Evolutionary conservation across 1,140 invertebrate genomes (phyloP).

Genomic region (Leptonema lineaticorne): DNA sequence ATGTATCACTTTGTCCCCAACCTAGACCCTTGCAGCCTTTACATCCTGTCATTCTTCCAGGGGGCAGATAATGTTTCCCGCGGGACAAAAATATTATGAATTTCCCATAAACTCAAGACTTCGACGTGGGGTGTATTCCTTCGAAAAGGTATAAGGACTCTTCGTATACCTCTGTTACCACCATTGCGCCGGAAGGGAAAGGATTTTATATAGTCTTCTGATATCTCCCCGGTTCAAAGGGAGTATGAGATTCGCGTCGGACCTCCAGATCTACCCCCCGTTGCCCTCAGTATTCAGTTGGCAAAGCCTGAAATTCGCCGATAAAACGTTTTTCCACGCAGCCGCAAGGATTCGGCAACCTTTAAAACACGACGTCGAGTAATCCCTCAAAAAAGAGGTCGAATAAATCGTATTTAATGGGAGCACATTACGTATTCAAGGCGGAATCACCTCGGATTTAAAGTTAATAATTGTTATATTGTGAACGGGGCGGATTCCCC

Average conservation of each 20-base stretch:
- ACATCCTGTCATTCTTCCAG: slow-evolving; percentile 19
- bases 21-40: too few species aligned
- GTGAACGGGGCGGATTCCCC: not conserved
- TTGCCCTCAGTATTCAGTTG: not conserved
- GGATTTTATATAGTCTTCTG: too few species aligned
- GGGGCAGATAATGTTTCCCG: slow-evolving; percentile 13
- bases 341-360: too few species aligned
- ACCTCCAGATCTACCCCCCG: not conserved
- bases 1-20: slow-evolving; percentile 29
- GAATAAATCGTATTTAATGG: slow-evolving; percentile 13
- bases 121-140: not conserved
- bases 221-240: too few species aligned
- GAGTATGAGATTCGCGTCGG: not conserved
- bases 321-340: slow-evolving; percentile 2
- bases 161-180: not conserved
- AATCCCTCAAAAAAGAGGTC: slow-evolving; percentile 11
- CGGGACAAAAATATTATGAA: slow-evolving; percentile 26
- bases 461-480: slow-evolving; percentile 8
- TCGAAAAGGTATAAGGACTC: too few species aligned
- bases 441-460: not conserved
- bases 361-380: not conserved
- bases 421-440: not conserved
- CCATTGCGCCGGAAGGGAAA: not conserved
- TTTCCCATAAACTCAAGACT: slow-evolving; percentile 19
- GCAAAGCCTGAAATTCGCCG: slow-evolving; percentile 7